These are phyloP conservation scores for Doryteuthis pealeii DNA, from an alignment of 1,140 invertebrate species.

Conservation along the genomic window DNA sequence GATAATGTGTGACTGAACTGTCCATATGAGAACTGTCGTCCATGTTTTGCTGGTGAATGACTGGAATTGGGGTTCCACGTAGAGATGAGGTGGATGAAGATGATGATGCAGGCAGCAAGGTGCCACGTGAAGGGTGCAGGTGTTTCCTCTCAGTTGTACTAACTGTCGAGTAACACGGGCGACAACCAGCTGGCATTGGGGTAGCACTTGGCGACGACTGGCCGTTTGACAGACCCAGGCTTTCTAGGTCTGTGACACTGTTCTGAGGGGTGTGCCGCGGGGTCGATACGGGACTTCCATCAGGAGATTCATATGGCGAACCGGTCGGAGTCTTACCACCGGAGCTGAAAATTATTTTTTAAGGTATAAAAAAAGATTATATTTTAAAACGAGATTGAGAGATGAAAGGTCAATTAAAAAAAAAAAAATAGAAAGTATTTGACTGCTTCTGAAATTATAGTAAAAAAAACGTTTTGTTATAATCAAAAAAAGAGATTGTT, in stretches of 20 bases:
- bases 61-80: background rate
- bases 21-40: background rate
- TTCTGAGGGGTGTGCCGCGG: constrained; percentile 47
- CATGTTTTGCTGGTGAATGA: background rate
- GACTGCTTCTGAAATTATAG: constrained; percentile 10
- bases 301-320: constrained; percentile 36
- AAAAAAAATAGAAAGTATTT: constrained; percentile 13
- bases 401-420: background rate
- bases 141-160: background rate
- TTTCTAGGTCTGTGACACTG: constrained; percentile 38
- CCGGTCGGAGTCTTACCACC: background rate
- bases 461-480: too few relatives aligned
- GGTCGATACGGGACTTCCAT: constrained; percentile 52
- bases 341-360: constrained; percentile 12
- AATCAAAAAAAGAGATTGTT: too few relatives aligned
- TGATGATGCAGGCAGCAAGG: background rate
- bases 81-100: constrained; percentile 10
- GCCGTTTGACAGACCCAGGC: background rate
- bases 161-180: background rate
- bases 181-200: constrained; percentile 15
- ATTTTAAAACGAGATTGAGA: background rate
- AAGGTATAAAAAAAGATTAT: constrained; percentile 21
- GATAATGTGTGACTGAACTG: constrained; percentile 16
- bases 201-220: constrained; percentile 17
- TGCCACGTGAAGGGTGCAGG: background rate